Evolutionary conservation across 2,113 vertebrate species (phyloP).

Genomic region (Chascanopsetta lugubris): DNA sequence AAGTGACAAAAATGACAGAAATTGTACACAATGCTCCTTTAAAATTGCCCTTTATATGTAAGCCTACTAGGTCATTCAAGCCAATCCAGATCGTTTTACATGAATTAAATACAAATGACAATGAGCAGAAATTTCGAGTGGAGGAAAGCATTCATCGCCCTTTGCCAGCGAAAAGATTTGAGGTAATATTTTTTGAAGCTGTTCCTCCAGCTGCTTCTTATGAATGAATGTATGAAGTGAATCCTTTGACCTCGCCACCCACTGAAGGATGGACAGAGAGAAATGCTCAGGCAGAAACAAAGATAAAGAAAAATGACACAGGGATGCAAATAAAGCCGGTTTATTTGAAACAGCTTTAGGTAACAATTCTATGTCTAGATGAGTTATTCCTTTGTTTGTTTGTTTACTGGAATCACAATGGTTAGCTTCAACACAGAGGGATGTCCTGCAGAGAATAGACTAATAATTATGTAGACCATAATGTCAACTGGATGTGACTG

Average conservation of each 20-base stretch:
- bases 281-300: constrained; percentile 21
- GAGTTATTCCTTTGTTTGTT: not conserved
- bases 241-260: constrained; percentile 61
- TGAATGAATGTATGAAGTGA: constrained; percentile 70
- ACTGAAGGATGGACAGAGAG: constrained; percentile 27
- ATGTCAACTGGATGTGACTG: not conserved
- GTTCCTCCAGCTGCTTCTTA: constrained; percentile 49
- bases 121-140: no score
- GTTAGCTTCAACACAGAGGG: not conserved
- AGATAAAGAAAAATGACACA: constrained; percentile 32
- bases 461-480: not conserved
- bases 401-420: not conserved
- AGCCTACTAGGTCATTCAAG: not conserved
- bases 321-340: constrained; percentile 30
- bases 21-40: no score
- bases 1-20: no score
- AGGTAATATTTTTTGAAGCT: constrained; percentile 50
- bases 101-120: no score
- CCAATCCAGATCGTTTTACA: no score
- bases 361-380: not conserved
- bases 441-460: not conserved
- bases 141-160: constrained; percentile 3
- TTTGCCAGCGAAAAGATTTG: constrained; percentile 20
- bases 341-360: constrained; percentile 1
- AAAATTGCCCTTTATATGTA: not conserved